A percentile compares a stretch with the other conserved stretches of the same genome.
phyloP scores from a whole-genome alignment of 2,113 vertebrate species.

The Eonycteris spelaea region DNA sequence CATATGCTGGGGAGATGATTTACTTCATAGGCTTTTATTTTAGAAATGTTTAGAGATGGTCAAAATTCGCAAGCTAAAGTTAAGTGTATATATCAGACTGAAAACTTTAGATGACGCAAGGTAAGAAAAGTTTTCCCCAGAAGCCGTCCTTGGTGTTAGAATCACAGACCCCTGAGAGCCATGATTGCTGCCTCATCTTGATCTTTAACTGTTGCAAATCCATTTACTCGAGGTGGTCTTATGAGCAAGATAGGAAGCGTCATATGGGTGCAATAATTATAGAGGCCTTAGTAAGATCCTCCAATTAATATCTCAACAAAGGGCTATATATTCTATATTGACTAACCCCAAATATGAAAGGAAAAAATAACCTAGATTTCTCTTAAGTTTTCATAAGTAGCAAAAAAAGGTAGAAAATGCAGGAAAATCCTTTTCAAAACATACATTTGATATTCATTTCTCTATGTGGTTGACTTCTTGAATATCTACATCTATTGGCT shows the following conservation, averaged over 20 bases:
- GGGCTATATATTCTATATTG: background rate
- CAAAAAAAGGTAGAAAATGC: no score
- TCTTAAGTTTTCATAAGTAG: no score
- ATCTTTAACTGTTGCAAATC: background rate
- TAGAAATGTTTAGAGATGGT: background rate
- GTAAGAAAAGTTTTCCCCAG: background rate
- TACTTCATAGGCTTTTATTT: background rate
- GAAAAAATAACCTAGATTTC: background rate
- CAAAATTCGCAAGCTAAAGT: background rate
- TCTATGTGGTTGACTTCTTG: no score
- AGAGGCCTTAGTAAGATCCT: background rate
- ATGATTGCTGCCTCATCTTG: background rate
- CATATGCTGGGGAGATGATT: background rate
- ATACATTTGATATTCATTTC: no score
- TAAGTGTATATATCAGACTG: background rate
- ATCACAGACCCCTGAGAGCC: background rate
- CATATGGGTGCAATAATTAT: background rate
- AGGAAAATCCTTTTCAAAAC: no score
- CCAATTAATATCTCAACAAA: background rate
- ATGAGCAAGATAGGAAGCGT: background rate
- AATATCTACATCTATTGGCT: no score
- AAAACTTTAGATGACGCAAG: conserved; percentile 53
- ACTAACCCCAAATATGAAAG: background rate
- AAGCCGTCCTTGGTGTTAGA: background rate
- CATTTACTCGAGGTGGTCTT: background rate